Base-by-base conservation (phyloP, 2,797 vertebrate species). In the Argya squamiceps region DNA sequence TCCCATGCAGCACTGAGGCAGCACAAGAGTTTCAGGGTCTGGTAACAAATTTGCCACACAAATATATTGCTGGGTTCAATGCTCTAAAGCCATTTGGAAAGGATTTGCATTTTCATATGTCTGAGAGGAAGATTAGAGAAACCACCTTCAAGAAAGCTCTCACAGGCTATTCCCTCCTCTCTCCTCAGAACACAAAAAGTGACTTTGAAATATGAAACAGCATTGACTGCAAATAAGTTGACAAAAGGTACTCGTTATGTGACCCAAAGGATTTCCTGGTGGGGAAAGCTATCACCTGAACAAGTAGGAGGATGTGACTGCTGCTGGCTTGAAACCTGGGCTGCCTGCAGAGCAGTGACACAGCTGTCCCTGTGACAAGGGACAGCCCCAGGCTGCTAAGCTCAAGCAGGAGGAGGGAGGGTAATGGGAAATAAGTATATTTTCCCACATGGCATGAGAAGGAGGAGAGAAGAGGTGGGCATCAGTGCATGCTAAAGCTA, bases 201-300 rank as follows among this genome's bases (percentile, higher is more conserved):
- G 60, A 55, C 75, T 89, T 80, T 77, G 93, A 92, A 83, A 83
- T 68, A 74, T 19, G 37, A 76, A 78, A 67, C 4, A 23, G n/a
- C 6, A 0, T 13, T 65, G 88, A 39, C 79, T 93, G 77, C 80
- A 88, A 79, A 60, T 70, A 29, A 67, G 36, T 67, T 81, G 46
- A 69, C 84, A 89, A 77, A 69, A 91, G 80, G 12, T 15, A 29
- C 62, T 53, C 0, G 0, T 68, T 73, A 5, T 29, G 74, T 27
- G 53, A 52, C 60, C 14, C 67, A 29, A 39, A 68, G 65, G 88
- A 43, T 93, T 88, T 70, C 46, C 50, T 43, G 13, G 20, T 29
- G 46, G 36, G 14, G 15, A 95, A 68, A 75, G 73, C 20, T 23
- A 27, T 30, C 52, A 74, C 39, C 58, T 37, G 26, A 67, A 17